A percentile compares a stretch with the other conserved stretches of the same genome.
Conservation (phyloP, 2,888 invertebrate species). For the Xanthia icteritia region DNA sequence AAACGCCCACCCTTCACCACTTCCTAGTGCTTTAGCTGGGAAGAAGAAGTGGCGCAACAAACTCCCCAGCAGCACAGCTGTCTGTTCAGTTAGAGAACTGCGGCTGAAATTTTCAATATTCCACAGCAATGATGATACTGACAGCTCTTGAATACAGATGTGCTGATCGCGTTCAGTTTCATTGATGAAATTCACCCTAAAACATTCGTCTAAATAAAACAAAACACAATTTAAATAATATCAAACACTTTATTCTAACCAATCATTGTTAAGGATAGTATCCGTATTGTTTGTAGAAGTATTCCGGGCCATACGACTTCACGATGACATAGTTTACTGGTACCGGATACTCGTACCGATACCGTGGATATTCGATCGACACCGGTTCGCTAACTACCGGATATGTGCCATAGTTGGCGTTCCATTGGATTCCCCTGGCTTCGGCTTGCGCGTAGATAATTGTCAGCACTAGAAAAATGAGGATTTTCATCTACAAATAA, state of each 20-base stretch:
- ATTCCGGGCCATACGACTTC: constrained; percentile 67
- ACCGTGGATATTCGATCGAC: constrained; percentile 15
- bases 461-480: constrained; percentile 57
- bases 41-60: too few relatives aligned
- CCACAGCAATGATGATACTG: background rate
- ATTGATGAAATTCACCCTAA: background rate
- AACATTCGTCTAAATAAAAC: background rate
- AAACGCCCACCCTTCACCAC: too few relatives aligned
- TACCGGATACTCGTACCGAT: constrained; percentile 24
- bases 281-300: constrained; percentile 66
- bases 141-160: background rate
- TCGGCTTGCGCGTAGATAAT: constrained; percentile 46
- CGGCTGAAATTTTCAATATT: background rate
- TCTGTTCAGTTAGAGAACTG: too few relatives aligned
- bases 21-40: too few relatives aligned
- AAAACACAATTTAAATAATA: background rate
- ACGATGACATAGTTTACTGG: background rate
- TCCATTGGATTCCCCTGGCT: too few relatives aligned
- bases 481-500: constrained; percentile 70
- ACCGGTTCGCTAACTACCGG: constrained; percentile 49
- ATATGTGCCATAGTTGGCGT: constrained; percentile 65
- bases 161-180: background rate
- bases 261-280: constrained; percentile 67
- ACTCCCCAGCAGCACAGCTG: too few relatives aligned
- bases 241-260: constrained; percentile 13